Conservation (phyloP, 2,888 invertebrate genomes). For the Minunthozetes semirufus region DNA sequence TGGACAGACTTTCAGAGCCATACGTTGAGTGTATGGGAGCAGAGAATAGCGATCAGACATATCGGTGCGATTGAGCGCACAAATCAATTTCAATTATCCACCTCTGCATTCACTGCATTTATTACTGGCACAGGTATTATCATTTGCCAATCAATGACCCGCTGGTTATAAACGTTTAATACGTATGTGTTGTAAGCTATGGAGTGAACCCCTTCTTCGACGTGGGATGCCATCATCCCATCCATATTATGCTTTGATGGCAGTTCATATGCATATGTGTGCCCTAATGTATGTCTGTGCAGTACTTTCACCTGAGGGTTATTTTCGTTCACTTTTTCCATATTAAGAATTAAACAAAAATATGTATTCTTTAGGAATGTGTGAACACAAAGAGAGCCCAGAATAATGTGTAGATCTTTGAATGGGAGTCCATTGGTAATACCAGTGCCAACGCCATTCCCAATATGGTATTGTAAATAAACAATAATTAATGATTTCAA, state of each 20-base stretch:
- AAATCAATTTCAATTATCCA: constrained; percentile 32
- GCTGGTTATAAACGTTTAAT: constrained; percentile 28
- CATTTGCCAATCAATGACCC: constrained; percentile 32
- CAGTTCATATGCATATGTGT: constrained; percentile 12
- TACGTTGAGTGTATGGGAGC: neutral
- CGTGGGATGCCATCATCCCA: constrained; percentile 30
- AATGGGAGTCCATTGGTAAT: neutral
- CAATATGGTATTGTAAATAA: constrained; percentile 29
- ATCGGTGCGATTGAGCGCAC: constrained; percentile 26
- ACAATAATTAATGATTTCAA: constrained; percentile 16
- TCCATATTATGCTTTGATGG: constrained; percentile 25
- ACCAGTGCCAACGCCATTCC: constrained; percentile 17
- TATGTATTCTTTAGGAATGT: constrained; percentile 13
- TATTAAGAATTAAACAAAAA: constrained; percentile 14
- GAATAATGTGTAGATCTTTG: neutral
- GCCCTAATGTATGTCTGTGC: neutral
- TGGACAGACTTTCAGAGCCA: neutral
- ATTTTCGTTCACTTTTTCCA: constrained; percentile 29
- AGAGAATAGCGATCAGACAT: constrained; percentile 22
- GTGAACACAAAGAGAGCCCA: neutral
- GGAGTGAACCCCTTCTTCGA: constrained; percentile 19
- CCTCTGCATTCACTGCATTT: constrained; percentile 25
- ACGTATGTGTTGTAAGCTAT: neutral
- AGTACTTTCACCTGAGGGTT: constrained; percentile 24
- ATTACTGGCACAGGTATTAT: constrained; percentile 16